Percentiles rank a stretch among this genome's conserved stretches.
Evolutionary conservation across 2,113 vertebrate species (phyloP).

Genomic region (Lipophrys pholis): DNA sequence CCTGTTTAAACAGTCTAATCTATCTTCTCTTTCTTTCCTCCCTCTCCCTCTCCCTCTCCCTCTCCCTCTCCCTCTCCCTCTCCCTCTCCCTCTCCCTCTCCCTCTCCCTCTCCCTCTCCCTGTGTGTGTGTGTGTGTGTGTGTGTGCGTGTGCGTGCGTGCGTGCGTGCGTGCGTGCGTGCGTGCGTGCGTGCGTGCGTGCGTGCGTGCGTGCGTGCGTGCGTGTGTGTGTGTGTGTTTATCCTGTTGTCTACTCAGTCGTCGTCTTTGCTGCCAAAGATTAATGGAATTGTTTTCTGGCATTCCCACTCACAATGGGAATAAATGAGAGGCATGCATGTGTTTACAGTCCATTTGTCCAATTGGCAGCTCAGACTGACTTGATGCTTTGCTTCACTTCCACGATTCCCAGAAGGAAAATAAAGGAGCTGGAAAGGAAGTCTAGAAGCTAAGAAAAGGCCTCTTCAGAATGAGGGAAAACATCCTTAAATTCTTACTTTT

Average conservation of each 20-base stretch:
- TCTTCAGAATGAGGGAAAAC: slow-evolving; percentile 26
- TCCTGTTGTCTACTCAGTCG: slow-evolving; percentile 37
- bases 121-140: slow-evolving; percentile 16
- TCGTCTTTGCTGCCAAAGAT: slow-evolving; percentile 54
- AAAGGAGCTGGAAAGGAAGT: slow-evolving; percentile 18
- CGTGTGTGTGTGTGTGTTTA: slow-evolving; percentile 5
- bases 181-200: too few relatives aligned
- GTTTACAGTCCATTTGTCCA: slow-evolving; percentile 63
- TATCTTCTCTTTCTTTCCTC: slow-evolving; percentile 14
- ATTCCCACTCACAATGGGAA: slow-evolving; percentile 41
- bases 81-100: too few relatives aligned
- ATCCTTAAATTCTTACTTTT: neutral
- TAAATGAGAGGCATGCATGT: slow-evolving; percentile 52
- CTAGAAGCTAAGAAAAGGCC: slow-evolving; percentile 16
- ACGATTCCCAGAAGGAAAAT: slow-evolving; percentile 48
- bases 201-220: too few relatives aligned
- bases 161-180: too few relatives aligned
- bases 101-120: too few relatives aligned
- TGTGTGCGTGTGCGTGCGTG: too few relatives aligned
- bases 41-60: too few relatives aligned
- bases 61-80: too few relatives aligned
- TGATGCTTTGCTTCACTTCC: slow-evolving; percentile 49
- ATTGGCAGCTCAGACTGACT: slow-evolving; percentile 50
- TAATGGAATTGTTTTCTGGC: slow-evolving; percentile 74
- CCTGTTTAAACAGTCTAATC: slow-evolving; percentile 50